Evolutionary conservation across 2,797 vertebrate species (phyloP).

Genomic region (Amblyopsis hoosieri): DNA sequence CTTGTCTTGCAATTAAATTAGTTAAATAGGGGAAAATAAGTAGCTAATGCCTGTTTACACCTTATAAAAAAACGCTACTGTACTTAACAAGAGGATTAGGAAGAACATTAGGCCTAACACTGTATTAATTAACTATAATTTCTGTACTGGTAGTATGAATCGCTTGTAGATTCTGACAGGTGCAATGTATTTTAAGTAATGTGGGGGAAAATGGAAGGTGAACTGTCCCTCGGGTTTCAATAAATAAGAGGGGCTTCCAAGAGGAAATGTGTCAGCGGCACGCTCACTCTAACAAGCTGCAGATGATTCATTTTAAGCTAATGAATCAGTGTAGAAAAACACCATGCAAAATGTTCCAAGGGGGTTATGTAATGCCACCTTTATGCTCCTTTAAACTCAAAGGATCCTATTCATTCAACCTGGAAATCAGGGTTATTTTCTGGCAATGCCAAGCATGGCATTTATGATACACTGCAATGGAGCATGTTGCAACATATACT

Average conservation of each 20-base stretch:
- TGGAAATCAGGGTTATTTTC: constrained; percentile 34
- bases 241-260: constrained; percentile 61
- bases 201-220: constrained; percentile 31
- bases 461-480: constrained; percentile 42
- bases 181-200: constrained; percentile 49
- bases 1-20: constrained; percentile 37
- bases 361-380: constrained; percentile 47
- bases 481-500: constrained; percentile 48
- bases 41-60: constrained; percentile 48
- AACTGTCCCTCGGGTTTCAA: constrained; percentile 41
- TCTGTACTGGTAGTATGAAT: constrained; percentile 31
- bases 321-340: constrained; percentile 61
- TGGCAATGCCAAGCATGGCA: constrained; percentile 38
- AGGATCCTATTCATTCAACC: constrained; percentile 51
- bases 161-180: constrained; percentile 43
- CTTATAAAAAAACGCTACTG: constrained; percentile 14
- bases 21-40: constrained; percentile 31
- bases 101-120: not conserved
- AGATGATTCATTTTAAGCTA: constrained; percentile 61
- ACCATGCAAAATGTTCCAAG: constrained; percentile 30
- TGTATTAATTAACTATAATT: constrained; percentile 14
- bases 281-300: constrained; percentile 62
- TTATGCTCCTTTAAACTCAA: constrained; percentile 53
- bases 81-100: not conserved
- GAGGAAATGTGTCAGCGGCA: constrained; percentile 72